phyloP scores from a whole-genome alignment of 2,113 vertebrate genomes.

The Cardinalis cardinalis region DNA sequence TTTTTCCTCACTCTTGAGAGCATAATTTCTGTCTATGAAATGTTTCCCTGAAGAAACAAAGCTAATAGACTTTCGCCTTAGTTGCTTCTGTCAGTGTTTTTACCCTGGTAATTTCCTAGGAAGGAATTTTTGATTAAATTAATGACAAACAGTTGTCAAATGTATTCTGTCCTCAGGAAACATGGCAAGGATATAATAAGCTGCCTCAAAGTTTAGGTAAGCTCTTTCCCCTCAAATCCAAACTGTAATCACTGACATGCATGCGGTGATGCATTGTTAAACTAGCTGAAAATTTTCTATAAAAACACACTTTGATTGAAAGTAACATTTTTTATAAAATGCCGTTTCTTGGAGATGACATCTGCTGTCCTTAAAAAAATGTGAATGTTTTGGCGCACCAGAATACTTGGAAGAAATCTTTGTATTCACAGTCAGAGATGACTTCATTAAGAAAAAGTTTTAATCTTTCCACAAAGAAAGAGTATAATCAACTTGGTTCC shows the following conservation, averaged over 20 bases:
- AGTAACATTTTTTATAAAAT: background rate
- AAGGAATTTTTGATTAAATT: constrained; percentile 24
- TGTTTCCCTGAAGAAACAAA: constrained; percentile 2
- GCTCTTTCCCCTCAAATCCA: background rate
- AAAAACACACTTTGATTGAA: background rate
- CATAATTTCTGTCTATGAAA: background rate
- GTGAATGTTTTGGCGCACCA: background rate
- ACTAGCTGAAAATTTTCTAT: background rate
- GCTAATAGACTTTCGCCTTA: background rate
- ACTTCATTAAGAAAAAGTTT: background rate
- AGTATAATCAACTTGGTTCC: background rate
- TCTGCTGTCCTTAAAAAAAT: background rate
- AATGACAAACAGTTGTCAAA: constrained; percentile 11
- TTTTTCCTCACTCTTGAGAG: constrained; percentile 10
- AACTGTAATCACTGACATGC: background rate
- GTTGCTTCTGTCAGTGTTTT: constrained; percentile 21
- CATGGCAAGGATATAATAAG: background rate
- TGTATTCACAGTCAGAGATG: background rate
- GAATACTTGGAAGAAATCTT: background rate
- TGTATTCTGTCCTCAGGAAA: background rate
- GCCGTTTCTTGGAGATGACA: background rate
- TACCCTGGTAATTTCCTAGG: background rate
- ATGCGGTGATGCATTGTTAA: background rate
- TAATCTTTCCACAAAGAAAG: background rate
- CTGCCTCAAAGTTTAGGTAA: background rate